phyloP scores from a whole-genome alignment of 1,140 invertebrate species.

The Diorhabda sublineata region DNA sequence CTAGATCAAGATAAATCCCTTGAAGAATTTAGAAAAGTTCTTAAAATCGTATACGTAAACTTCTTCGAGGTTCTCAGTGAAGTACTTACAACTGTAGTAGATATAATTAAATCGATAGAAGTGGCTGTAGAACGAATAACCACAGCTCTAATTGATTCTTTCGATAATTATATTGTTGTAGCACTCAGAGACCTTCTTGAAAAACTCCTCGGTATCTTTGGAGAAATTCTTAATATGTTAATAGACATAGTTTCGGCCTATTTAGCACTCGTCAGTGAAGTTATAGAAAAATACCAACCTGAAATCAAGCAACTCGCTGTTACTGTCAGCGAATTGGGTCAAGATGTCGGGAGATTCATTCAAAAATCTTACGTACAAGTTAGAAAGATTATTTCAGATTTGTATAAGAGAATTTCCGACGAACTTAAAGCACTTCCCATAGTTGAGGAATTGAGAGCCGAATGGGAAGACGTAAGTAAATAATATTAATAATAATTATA shows the following conservation, averaged over 20 bases:
- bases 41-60: constrained; percentile 56
- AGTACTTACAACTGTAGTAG: constrained; percentile 34
- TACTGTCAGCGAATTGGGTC: constrained; percentile 40
- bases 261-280: constrained; percentile 50
- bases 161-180: constrained; percentile 54
- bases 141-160: constrained; percentile 49
- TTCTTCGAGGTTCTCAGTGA: constrained; percentile 47
- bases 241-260: constrained; percentile 52
- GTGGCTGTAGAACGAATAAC: constrained; percentile 41
- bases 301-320: constrained; percentile 62
- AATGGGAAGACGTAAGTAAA: constrained; percentile 33
- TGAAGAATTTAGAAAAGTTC: constrained; percentile 58
- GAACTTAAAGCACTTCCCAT: constrained; percentile 55
- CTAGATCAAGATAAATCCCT: constrained; percentile 61
- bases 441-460: constrained; percentile 50
- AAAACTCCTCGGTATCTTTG: constrained; percentile 45
- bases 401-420: constrained; percentile 48
- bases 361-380: constrained; percentile 49
- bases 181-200: constrained; percentile 55
- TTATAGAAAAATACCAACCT: constrained; percentile 59
- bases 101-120: background rate
- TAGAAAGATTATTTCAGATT: constrained; percentile 50
- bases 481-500: background rate
- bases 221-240: constrained; percentile 49
- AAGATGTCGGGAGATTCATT: constrained; percentile 52